Conservation (phyloP, 35 echinoderm and acorn worm species). For the Stichopus chloronotus region DNA sequence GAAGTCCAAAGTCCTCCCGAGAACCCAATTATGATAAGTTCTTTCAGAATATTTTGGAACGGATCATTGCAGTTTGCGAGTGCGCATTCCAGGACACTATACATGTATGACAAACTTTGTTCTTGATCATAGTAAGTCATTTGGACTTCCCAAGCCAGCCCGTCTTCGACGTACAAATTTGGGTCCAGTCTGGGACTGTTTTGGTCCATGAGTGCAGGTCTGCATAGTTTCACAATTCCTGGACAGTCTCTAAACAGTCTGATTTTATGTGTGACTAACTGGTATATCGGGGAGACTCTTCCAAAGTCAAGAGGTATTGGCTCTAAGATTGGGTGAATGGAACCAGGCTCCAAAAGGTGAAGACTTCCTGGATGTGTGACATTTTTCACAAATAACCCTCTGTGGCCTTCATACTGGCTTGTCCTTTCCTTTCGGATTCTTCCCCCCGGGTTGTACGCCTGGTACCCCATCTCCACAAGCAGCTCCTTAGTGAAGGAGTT, state of each 20-base stretch:
- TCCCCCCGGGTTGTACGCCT: not conserved
- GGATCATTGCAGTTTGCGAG: not conserved
- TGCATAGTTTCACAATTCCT: not conserved
- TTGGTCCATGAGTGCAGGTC: not conserved
- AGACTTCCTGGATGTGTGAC: not conserved
- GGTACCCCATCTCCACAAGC: not conserved
- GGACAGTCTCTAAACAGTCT: not conserved
- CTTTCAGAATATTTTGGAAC: not conserved
- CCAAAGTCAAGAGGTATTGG: slow-evolving; percentile 27
- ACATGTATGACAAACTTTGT: not conserved
- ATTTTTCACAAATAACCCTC: not conserved
- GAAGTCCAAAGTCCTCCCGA: not conserved
- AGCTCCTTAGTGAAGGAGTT: not conserved
- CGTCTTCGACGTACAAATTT: not conserved
- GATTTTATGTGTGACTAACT: not conserved
- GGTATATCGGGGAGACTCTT: slow-evolving; percentile 1
- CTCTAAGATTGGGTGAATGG: not conserved
- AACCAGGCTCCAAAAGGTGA: not conserved
- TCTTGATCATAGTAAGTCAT: not conserved
- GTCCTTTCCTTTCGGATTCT: slow-evolving; percentile 2
- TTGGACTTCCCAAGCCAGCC: not conserved
- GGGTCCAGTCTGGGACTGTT: not conserved
- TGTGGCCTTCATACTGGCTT: not conserved
- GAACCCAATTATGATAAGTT: slow-evolving; percentile 3
- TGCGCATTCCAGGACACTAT: no score